These are phyloP conservation scores for Onychorhynchus coronatus DNA, from an alignment of 2,113 vertebrate species.

Conservation along the genomic window DNA sequence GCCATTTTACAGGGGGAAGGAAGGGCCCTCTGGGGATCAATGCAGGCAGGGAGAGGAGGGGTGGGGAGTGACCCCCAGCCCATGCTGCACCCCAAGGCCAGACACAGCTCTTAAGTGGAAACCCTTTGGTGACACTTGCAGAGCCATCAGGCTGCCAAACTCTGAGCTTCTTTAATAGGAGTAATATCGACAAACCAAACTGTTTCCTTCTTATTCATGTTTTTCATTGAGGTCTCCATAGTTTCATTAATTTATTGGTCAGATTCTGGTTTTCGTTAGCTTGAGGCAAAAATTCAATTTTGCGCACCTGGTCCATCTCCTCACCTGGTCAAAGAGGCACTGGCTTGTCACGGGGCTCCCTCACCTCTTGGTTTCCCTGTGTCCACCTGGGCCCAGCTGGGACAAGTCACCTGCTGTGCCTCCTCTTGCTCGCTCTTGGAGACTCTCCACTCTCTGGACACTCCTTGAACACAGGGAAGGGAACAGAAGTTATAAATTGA, in stretches of 20 bases:
- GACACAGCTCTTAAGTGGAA: fast-evolving
- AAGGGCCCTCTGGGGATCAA: neutral
- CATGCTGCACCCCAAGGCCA: fast-evolving
- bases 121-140: neutral
- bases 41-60: neutral
- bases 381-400: neutral
- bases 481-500: neutral
- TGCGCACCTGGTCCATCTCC: neutral
- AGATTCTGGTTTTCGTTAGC: neutral
- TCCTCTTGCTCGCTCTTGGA: neutral
- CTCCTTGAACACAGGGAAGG: neutral
- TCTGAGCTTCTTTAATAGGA: neutral
- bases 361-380: neutral
- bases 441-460: neutral
- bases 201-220: neutral
- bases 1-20: neutral
- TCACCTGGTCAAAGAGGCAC: neutral
- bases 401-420: neutral
- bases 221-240: neutral
- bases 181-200: fast-evolving
- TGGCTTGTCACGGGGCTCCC: fast-evolving
- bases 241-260: neutral
- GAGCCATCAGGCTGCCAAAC: too few relatives aligned
- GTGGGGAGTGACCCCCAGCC: too few relatives aligned
- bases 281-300: fast-evolving